Conservation (phyloP, 2,113 vertebrate species). For the Microcebus tavaratra region DNA sequence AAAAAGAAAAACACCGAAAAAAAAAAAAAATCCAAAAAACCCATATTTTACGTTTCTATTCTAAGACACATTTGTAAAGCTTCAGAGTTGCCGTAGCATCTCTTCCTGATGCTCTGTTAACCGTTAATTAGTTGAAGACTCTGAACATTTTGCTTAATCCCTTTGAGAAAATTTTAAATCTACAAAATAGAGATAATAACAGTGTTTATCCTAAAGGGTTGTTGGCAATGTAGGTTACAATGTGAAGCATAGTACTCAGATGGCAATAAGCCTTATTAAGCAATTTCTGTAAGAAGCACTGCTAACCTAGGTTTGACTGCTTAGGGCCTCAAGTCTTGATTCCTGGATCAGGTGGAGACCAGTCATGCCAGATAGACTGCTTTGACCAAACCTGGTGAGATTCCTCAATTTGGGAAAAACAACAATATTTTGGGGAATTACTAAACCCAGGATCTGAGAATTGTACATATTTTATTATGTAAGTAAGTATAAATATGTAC, state of each 20-base stretch:
- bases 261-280: background rate
- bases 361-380: background rate
- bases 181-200: background rate
- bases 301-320: background rate
- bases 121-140: background rate
- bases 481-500: constrained; percentile 45
- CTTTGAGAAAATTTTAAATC: background rate
- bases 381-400: background rate
- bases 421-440: background rate
- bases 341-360: background rate
- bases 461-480: background rate
- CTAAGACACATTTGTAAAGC: background rate
- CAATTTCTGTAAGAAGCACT: background rate
- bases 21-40: too few relatives aligned
- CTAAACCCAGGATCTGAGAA: background rate
- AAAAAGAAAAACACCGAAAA: too few relatives aligned
- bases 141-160: background rate
- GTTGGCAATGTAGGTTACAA: background rate
- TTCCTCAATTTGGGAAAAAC: background rate
- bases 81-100: background rate
- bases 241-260: background rate
- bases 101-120: background rate
- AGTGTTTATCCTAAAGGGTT: background rate
- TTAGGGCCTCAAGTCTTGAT: background rate
- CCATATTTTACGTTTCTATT: constrained; percentile 1